Evolutionary conservation across 2,888 invertebrate genomes (phyloP), one percentile per base, ranked within the genome.

Genomic region (Mesochorus sp.): DNA sequence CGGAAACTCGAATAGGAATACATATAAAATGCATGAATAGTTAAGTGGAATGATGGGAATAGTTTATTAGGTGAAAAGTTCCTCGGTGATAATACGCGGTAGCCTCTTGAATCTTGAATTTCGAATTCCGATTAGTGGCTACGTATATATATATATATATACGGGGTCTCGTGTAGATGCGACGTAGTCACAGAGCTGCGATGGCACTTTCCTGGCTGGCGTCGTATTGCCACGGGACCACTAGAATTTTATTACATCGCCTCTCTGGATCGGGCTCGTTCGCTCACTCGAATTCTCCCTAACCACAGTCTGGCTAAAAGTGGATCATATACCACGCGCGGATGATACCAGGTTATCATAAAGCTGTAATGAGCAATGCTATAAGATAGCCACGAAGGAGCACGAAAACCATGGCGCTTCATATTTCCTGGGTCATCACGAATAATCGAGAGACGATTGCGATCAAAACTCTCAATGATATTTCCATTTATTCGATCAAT

Each of bases 341-440:
- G 34, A 44, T 66, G n/a, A 21, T 39, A 42, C 21, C 3, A 42
- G 47, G 26, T 44, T 67, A 34, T 66, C 57, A 17, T 64, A 70
- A 76, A 76, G 71, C 24, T 66, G 42, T 44, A 26, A 59, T 64
- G 42, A 55, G 57, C 57, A 42, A 61, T 76, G 26, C 66, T 44
- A 47, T 57, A 64, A 70, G 62, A 42, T n/a, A n/a, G 49, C 31
- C 21, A 44, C 39, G n/a, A n/a, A 49, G 55, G 24, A 17, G 6
- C 26, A 34, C 17, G 44, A 51, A 39, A 24, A 62, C 12, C 14
- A 12, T 47, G 8, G 24, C 17, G 12, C 31, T 34, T 24, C 17
- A 67, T 59, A 21, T 31, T 59, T 28, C 47, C 42, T 57, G 39
- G 34, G 31, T 59, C 42, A 31, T 57, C 8, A 6, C 24, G 34